These are phyloP conservation scores for Sesia apiformis DNA, from an alignment of 2,888 invertebrate species.

Conservation along the genomic window DNA sequence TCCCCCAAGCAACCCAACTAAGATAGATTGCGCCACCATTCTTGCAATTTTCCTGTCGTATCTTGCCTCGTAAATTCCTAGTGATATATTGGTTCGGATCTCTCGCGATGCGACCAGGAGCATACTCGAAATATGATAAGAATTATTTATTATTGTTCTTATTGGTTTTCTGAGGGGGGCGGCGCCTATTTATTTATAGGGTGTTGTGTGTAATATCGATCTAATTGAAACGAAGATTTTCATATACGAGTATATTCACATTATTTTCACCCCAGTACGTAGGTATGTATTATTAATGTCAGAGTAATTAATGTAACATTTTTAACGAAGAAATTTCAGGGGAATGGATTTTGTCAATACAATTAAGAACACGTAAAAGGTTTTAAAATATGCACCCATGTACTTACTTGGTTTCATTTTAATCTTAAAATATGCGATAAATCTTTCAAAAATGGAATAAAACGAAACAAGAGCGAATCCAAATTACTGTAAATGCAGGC, in stretches of 20 bases:
- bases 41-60: constrained; percentile 96
- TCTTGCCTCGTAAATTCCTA: constrained; percentile 89
- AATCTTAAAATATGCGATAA: too few species aligned
- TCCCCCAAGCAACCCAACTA: constrained; percentile 78
- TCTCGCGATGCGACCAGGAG: constrained; percentile 74
- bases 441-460: too few species aligned
- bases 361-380: too few species aligned
- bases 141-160: constrained; percentile 75
- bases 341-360: too few species aligned
- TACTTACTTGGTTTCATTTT: too few species aligned
- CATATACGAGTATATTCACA: neutral
- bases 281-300: too few species aligned
- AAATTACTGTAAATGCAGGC: too few species aligned
- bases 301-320: too few species aligned
- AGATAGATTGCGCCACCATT: constrained; percentile 94
- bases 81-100: constrained; percentile 85
- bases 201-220: constrained; percentile 24
- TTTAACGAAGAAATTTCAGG: too few species aligned
- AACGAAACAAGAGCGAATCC: too few species aligned
- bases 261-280: too few species aligned
- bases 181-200: constrained; percentile 32
- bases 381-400: too few species aligned
- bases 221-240: neutral
- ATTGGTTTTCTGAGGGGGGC: constrained; percentile 68
- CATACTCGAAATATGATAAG: constrained; percentile 76